Percentiles rank a stretch among this genome's conserved stretches.
phyloP scores from a whole-genome alignment of 2,888 invertebrate genomes.

The Epinotia nisella region DNA sequence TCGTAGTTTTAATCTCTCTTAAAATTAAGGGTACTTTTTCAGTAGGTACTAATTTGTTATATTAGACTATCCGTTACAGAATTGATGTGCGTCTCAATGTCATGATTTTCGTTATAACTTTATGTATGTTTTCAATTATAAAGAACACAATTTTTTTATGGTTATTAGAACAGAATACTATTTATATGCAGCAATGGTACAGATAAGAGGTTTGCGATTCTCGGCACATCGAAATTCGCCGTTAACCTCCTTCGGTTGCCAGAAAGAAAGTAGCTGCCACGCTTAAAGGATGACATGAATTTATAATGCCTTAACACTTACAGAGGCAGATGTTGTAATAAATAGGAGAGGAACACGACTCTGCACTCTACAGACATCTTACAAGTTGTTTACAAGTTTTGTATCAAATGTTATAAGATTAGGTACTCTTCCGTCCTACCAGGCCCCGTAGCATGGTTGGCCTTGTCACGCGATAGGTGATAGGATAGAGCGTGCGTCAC shows the following conservation, averaged over 20 bases:
- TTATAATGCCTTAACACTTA: conserved; percentile 40
- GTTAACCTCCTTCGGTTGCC: conserved; percentile 78
- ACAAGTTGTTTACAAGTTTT: too few relatives aligned
- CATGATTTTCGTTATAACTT: too few relatives aligned
- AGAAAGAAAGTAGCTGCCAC: conserved; percentile 74
- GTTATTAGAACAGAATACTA: conserved; percentile 46
- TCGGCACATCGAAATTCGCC: conserved; percentile 69
- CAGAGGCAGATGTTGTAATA: conserved; percentile 28
- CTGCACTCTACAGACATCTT: not conserved
- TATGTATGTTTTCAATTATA: not conserved
- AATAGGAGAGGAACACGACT: not conserved
- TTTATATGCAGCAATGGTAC: conserved; percentile 66
- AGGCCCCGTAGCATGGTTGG: too few relatives aligned
- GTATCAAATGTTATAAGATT: not conserved
- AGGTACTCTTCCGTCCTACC: too few relatives aligned
- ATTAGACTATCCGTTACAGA: too few relatives aligned
- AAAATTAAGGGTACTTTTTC: too few relatives aligned
- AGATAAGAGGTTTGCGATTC: conserved; percentile 68
- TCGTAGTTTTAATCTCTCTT: too few relatives aligned
- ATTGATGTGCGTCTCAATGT: too few relatives aligned
- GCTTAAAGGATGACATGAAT: conserved; percentile 59
- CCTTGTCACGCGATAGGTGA: too few relatives aligned
- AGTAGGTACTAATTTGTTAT: too few relatives aligned
- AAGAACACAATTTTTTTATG: not conserved
- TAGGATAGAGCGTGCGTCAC: too few relatives aligned